Evolutionary conservation across 1,140 invertebrate genomes (phyloP), one percentile per base, ranked within the genome.

Genomic region (Wasmannia auropunctata): DNA sequence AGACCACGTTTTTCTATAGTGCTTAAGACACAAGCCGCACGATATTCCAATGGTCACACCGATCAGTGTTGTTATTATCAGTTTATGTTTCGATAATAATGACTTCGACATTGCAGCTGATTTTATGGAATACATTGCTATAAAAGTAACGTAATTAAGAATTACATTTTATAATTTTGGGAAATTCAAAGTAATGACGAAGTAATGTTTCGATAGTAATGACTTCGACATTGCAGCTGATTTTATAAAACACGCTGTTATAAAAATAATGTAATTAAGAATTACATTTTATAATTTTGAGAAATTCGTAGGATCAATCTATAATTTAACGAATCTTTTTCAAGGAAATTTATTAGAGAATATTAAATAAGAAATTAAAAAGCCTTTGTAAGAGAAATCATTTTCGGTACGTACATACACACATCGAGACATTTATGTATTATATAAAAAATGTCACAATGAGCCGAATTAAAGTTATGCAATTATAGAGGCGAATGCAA

Each of bases 1-100:
- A 0, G 91, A 88, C 95, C 95, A 95, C 91, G 87, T 88, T 87
- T 87, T 86, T 25, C 10, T 92, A 22, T 19, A 89, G 72, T 84
- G 60, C 76, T 92, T 93, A n/a, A 93, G 84, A 54, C 87, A 16
- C 3, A 88, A 10, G 51, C 92, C 92, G 34, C 87, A 51, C n/a
- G 56, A 51, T 58, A 91, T 88, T 11, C 91, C 92, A 72, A 46
- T 16, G 74, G 58, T 74, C n/a, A 93, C 87, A 34, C 88, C 85
- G 46, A 85, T 10, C 3, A 91, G 7, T 25, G 80, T 92, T 11
- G 46, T 31, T 56, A 92, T 67, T 70, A 91, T 92, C 67, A 87
- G 11, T 10, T 79, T 89, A 1, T 90, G 76, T 51, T 43, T 89
- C 7, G 56, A 31, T 31, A 87, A 3, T 28, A 1, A 54, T 0